Conservation (phyloP, 2,888 invertebrate species). For the Ennomos fuscantarius region DNA sequence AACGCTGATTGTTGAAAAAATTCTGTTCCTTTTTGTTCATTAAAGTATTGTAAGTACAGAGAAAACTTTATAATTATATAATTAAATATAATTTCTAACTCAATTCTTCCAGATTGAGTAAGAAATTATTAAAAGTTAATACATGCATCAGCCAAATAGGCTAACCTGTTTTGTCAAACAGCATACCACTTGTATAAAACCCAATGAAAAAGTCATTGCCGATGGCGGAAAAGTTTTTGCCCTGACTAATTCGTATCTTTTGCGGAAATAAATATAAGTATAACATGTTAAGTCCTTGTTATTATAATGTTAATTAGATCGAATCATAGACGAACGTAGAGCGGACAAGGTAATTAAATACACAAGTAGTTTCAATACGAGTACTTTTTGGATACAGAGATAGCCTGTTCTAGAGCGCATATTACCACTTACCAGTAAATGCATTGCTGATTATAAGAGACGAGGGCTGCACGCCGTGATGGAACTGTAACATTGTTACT, state of each 20-base stretch:
- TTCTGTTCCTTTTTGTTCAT: no score
- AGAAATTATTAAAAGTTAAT: not conserved
- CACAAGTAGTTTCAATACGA: conserved; percentile 40
- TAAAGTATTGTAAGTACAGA: no score
- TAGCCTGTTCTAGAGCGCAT: conserved; percentile 27
- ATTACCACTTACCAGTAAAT: conserved; percentile 29
- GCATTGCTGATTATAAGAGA: conserved; percentile 39
- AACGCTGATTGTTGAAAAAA: no score
- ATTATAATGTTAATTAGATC: conserved; percentile 58
- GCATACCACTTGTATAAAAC: not conserved
- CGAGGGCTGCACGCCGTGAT: conserved; percentile 50
- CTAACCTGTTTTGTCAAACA: conserved; percentile 16
- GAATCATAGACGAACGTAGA: conserved; percentile 42
- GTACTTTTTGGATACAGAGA: conserved; percentile 20
- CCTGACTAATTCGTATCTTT: conserved; percentile 54
- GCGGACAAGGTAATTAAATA: conserved; percentile 43
- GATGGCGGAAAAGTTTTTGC: conserved; percentile 43
- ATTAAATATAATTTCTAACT: no score
- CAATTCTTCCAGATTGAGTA: no score
- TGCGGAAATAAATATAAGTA: conserved; percentile 57
- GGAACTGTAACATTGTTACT: conserved; percentile 68
- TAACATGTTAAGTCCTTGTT: conserved; percentile 65
- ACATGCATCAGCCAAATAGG: conserved; percentile 7
- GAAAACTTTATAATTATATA: no score
- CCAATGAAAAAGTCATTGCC: conserved; percentile 14